Evolutionary conservation across 2,888 invertebrate genomes (phyloP), one percentile per base, ranked within the genome.

Genomic region (Axea sp.): DNA sequence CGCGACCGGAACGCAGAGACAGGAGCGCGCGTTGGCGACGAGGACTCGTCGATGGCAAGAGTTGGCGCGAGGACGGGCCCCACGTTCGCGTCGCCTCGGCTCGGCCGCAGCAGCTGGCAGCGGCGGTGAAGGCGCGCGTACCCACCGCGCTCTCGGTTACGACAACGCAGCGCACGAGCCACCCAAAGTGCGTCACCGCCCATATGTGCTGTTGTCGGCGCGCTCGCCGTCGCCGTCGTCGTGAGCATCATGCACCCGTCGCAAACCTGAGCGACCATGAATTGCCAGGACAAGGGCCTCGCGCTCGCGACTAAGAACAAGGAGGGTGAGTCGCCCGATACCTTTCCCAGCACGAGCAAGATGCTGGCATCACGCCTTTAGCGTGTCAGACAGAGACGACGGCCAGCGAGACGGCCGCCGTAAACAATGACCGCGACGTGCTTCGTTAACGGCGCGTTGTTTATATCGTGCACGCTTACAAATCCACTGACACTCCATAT

Each of bases 221-320:
- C 51, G 53, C 60, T 60, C 31, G 43, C 31, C 69, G 73, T 51
- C 59, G 69, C 49, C 74, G 74, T 57, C 69, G 59, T 51, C 71
- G 53, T 55, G 49, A 60, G 51, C 68, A 47, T 28, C 30, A 62
- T 62, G 69, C 47, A 53, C 39, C 59, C 31, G 53, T 49, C 53
- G 47, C 49, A 59, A 45, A 37, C 82, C 84, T 85, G 83, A 86
- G 79, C 85, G 84, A 86, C 81, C 84, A 86, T 86, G 86, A 86
- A 86, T 80, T 86, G 85, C 81, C 86, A 84, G 78, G 86, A 86
- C 81, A 86, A 86, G 83, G 80, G 83, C 79, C 85, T 86, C 73
- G 79, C 84, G 73, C 80, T 85, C 78, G 83, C 68, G 5, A 65
- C 53, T 30, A 51, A 84, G 75, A 43, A 68, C 82, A 86, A 86